Evolutionary conservation across 64 coral and sea anemone species (phyloP).

Genomic region (Actinia equina): DNA sequence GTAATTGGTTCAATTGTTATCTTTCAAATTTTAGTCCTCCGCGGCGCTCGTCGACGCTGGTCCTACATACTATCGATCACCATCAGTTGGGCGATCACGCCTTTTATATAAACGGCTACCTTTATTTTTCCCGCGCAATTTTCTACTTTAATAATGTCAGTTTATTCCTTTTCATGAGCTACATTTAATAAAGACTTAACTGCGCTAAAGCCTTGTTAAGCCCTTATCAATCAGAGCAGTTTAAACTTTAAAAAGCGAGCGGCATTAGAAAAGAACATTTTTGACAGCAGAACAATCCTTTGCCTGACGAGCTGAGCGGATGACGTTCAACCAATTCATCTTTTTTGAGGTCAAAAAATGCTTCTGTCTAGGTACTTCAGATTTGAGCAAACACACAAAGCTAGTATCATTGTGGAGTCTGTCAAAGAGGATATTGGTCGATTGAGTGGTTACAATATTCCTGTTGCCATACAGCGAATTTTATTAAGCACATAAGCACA

Average conservation of each 20-base stretch:
- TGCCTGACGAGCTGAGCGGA: neutral
- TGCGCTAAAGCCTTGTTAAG: neutral
- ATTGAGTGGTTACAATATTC: neutral
- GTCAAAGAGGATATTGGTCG: neutral
- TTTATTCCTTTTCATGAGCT: neutral
- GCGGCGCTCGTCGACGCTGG: neutral
- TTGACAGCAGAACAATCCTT: neutral
- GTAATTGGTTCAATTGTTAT: neutral
- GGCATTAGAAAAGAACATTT: neutral
- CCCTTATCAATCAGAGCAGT: neutral
- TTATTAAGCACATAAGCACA: neutral
- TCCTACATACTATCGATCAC: neutral
- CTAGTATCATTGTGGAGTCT: constrained; percentile 2
- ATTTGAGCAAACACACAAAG: neutral
- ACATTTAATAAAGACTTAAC: neutral
- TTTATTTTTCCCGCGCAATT: neutral
- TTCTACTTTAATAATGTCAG: neutral
- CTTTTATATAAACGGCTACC: neutral
- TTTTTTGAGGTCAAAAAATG: neutral
- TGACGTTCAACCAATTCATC: neutral
- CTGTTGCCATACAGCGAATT: neutral
- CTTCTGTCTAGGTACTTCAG: neutral
- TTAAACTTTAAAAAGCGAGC: neutral
- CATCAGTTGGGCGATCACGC: neutral
- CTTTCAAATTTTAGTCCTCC: neutral